phyloP scores from a whole-genome alignment of 2,888 invertebrate species.

The Cephus pulcher region DNA sequence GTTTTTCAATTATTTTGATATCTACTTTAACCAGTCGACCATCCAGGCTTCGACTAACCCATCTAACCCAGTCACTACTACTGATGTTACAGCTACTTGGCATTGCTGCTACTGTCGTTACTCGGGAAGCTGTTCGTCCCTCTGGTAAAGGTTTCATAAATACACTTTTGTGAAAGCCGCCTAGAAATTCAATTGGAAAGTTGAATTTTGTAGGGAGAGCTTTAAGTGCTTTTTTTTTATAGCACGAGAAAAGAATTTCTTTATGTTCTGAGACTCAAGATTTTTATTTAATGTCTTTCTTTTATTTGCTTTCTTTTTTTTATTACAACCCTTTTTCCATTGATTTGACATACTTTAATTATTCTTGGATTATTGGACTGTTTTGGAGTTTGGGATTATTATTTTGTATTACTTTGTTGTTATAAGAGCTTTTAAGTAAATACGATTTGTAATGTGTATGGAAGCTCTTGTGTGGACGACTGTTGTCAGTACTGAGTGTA shows the following conservation, averaged over 20 bases:
- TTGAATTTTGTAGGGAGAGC: constrained; percentile 33
- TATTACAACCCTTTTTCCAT: background rate
- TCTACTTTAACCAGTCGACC: constrained; percentile 25
- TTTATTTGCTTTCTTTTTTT: background rate
- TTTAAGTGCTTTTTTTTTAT: constrained; percentile 7
- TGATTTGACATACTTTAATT: background rate
- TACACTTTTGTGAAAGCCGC: constrained; percentile 49
- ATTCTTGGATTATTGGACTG: background rate
- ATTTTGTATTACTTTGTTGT: background rate
- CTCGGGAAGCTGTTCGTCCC: constrained; percentile 26
- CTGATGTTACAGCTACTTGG: background rate
- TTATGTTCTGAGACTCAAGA: background rate
- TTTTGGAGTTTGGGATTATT: background rate
- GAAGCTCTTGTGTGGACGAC: background rate
- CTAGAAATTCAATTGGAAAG: constrained; percentile 56
- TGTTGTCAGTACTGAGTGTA: background rate
- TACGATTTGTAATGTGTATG: rapidly evolving
- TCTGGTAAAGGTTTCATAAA: constrained; percentile 50
- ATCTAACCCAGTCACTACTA: background rate
- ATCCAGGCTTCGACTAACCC: constrained; percentile 6
- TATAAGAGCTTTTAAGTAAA: background rate
- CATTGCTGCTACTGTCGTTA: constrained; percentile 8
- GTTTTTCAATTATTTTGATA: constrained; percentile 58
- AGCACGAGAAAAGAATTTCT: background rate
- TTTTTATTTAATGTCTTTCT: background rate